Conservation (phyloP, 2,888 invertebrate species). For the Drosophila sordidapex region DNA sequence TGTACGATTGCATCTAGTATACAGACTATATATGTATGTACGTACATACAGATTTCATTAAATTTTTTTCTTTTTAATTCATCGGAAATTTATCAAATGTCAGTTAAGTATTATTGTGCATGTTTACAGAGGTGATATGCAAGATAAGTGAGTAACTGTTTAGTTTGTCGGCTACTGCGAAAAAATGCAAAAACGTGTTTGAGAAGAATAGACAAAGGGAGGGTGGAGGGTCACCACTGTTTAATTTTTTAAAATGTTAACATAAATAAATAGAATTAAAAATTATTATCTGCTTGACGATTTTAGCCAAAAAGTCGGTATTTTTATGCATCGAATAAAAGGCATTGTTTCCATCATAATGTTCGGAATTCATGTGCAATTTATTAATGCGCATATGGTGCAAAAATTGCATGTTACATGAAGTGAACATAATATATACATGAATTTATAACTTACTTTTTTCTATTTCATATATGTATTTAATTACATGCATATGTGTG, state of each 20-base stretch:
- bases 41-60: background rate
- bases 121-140: background rate
- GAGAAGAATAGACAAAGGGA: background rate
- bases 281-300: background rate
- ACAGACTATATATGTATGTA: background rate
- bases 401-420: background rate
- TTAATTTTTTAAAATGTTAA: background rate
- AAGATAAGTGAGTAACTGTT: background rate
- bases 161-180: background rate
- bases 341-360: background rate
- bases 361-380: background rate
- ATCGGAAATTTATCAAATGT: background rate
- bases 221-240: background rate
- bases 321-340: background rate
- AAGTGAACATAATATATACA: conserved; percentile 2
- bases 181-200: conserved; percentile 1
- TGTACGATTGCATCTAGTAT: conserved; percentile 16
- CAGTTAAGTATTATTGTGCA: background rate
- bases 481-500: conserved; percentile 10
- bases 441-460: background rate
- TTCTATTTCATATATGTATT: background rate
- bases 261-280: background rate
- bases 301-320: background rate
- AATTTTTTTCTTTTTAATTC: background rate
- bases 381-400: conserved; percentile 14